A percentile compares a stretch with the other conserved stretches of the same genome.
Conservation (phyloP, 1,140 invertebrate genomes). For the Samia ricini region DNA sequence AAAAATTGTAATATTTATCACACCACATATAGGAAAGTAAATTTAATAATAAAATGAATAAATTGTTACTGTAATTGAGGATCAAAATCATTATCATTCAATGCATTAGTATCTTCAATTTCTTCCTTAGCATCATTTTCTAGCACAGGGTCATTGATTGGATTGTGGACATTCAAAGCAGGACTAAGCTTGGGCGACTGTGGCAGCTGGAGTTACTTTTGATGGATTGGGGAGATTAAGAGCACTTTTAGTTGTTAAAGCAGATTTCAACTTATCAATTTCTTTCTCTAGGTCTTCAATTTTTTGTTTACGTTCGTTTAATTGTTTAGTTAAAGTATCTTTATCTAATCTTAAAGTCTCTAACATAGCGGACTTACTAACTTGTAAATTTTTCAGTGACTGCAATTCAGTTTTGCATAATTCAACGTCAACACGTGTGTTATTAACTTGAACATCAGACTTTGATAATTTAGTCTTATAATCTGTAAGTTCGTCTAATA, state of each 20-base stretch:
- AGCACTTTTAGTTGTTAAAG: slow-evolving; percentile 59
- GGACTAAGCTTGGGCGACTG: slow-evolving; percentile 62
- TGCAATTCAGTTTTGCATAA: slow-evolving; percentile 64
- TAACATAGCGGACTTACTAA: slow-evolving; percentile 57
- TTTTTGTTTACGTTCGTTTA: slow-evolving; percentile 55
- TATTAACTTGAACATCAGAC: slow-evolving; percentile 55
- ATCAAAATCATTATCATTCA: slow-evolving; percentile 67
- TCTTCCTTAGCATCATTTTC: slow-evolving; percentile 72
- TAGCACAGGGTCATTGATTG: slow-evolving; percentile 56
- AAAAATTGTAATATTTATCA: slow-evolving; percentile 1
- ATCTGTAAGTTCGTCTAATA: slow-evolving; percentile 42
- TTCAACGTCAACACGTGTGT: slow-evolving; percentile 53
- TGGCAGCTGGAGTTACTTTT: slow-evolving; percentile 62
- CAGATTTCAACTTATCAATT: slow-evolving; percentile 48
- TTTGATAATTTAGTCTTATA: slow-evolving; percentile 47
- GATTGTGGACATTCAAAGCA: slow-evolving; percentile 52
- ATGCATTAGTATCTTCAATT: slow-evolving; percentile 58
- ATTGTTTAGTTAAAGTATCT: slow-evolving; percentile 51
- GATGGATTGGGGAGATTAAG: slow-evolving; percentile 41
- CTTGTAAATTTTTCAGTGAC: slow-evolving; percentile 63
- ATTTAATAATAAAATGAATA: neutral
- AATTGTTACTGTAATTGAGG: slow-evolving; percentile 32
- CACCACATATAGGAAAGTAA: neutral
- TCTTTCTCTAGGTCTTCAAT: slow-evolving; percentile 64
- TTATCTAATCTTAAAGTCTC: slow-evolving; percentile 64